Percentiles rank a stretch among this genome's conserved stretches.
Evolutionary conservation across 2,888 invertebrate species (phyloP).

Genomic region (Lithophane socia): DNA sequence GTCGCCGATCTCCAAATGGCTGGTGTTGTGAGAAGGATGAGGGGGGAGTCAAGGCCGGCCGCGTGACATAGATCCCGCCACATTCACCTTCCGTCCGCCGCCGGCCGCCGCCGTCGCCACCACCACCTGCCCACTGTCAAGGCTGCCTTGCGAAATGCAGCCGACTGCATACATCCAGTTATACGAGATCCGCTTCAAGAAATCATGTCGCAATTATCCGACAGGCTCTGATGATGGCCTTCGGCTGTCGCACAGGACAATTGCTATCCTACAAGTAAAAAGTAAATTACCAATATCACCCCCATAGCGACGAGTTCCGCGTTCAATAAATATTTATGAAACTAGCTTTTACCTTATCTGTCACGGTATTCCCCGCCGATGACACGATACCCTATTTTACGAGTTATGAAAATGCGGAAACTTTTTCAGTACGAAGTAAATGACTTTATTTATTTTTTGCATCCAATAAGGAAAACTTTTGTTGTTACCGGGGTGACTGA

Average conservation of each 20-base stretch:
- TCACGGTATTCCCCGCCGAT: constrained; percentile 54
- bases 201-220: constrained; percentile 77
- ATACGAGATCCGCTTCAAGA: constrained; percentile 79
- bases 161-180: constrained; percentile 73
- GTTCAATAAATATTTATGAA: constrained; percentile 48
- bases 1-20: constrained; percentile 71
- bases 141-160: constrained; percentile 86
- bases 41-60: constrained; percentile 87
- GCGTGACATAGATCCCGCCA: constrained; percentile 87
- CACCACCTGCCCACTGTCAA: constrained; percentile 86
- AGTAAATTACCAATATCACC: constrained; percentile 36
- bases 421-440: constrained; percentile 49
- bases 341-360: constrained; percentile 47
- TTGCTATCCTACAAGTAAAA: constrained; percentile 59
- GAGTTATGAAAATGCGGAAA: constrained; percentile 53
- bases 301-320: constrained; percentile 60
- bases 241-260: constrained; percentile 69
- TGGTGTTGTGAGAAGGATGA: constrained; percentile 76
- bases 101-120: constrained; percentile 70
- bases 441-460: constrained; percentile 58
- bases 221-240: constrained; percentile 74
- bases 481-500: constrained; percentile 73
- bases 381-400: constrained; percentile 45
- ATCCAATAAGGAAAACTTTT: constrained; percentile 63
- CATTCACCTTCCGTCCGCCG: constrained; percentile 88